Evolutionary conservation across 1,140 invertebrate species (phyloP).

Genomic region (Gryon sp.): DNA sequence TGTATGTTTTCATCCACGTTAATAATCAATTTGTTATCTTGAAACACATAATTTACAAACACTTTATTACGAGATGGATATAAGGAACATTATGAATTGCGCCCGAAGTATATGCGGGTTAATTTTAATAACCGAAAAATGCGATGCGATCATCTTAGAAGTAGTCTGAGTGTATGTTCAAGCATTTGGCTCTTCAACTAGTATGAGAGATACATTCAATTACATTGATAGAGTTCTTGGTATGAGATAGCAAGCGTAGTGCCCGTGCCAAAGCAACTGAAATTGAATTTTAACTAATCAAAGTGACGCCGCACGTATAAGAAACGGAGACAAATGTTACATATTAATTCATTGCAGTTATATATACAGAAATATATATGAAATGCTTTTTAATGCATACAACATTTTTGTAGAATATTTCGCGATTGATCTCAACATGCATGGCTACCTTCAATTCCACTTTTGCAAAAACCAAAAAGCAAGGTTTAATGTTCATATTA

Average conservation of each 20-base stretch:
- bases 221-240: constrained; percentile 54
- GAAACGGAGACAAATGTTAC: constrained; percentile 41
- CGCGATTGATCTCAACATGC: too few relatives aligned
- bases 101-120: constrained; percentile 5
- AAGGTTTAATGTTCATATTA: too few relatives aligned
- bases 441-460: too few relatives aligned
- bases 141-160: constrained; percentile 23
- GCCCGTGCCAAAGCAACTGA: constrained; percentile 32
- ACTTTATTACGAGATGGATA: background rate
- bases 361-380: background rate
- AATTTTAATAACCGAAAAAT: constrained; percentile 40
- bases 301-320: constrained; percentile 26
- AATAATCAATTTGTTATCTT: too few relatives aligned
- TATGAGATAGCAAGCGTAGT: constrained; percentile 31
- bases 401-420: constrained; percentile 2
- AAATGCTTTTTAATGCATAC: constrained; percentile 4
- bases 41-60: too few relatives aligned
- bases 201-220: constrained; percentile 45
- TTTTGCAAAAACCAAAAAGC: too few relatives aligned
- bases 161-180: constrained; percentile 4
- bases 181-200: constrained; percentile 15
- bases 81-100: constrained; percentile 2
- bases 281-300: constrained; percentile 60
- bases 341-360: constrained; percentile 23
- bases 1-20: too few relatives aligned